Evolutionary conservation across 2,888 invertebrate genomes (phyloP), one percentile per base, ranked within the genome.

Genomic region (Tiliacea citrago): DNA sequence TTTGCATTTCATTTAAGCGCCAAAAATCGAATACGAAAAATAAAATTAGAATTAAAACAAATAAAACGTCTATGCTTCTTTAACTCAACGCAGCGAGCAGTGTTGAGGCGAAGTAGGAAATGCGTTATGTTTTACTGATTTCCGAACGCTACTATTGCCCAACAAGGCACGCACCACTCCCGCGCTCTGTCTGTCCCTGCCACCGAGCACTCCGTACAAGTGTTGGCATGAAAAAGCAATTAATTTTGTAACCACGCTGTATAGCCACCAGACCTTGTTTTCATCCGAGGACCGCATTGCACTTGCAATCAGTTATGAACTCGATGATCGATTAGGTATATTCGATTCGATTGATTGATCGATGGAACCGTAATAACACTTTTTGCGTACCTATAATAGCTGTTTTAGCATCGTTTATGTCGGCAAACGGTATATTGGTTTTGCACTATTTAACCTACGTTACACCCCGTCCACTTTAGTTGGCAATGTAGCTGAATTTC

Each of bases 301-400:
- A 45, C 10, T 47, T 24, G 29, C 72, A 62, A 67, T 65, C 60
- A 79, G 68, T 61, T 58, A 68, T 39, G 57, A 53, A 73, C 35
- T 67, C 51, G 66, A 58, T 61, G 35, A 75, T 60, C 68, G 68
- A 71, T 76, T 63, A 35, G 2, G 5, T 5, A 63, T 67, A 47
- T 70, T 53, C 65, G 85, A 47, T 71, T n/a, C 82, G 69, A 70
- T 76, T 82, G 77, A 85, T 82, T 76, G 83, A 58, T 82, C 57
- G 72, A 82, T 85, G 49, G 60, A 39, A 75, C 68, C 47, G 57
- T 77, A 81, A 86, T 66, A 73, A 29, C 47, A 21, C 45, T 86
- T 76, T 74, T 86, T 86, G 68, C 73, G 29, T 47, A 60, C 39
- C 24, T 29, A 16, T 73, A 70, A 74, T 72, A 74, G 62, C 24